Percentiles rank a stretch among this genome's conserved stretches.
These are phyloP conservation scores for Pseudoatta argentina DNA, from an alignment of 1,140 invertebrate genomes.

Conservation along the genomic window DNA sequence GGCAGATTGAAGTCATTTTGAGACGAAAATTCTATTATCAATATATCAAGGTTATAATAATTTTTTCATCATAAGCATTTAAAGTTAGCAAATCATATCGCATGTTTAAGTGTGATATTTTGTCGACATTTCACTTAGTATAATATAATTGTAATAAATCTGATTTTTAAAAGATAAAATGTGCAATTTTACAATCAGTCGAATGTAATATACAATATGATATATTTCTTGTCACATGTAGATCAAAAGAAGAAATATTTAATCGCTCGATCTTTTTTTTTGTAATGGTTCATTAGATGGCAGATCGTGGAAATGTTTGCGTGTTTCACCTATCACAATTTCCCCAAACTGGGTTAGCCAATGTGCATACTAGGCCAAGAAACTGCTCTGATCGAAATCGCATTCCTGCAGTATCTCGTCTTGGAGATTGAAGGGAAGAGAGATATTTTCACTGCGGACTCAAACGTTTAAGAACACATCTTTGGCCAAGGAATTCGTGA, in stretches of 20 bases:
- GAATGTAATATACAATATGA: neutral
- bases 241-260: neutral
- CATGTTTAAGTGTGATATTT: no score
- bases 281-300: neutral
- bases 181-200: neutral
- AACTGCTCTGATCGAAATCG: conserved; percentile 49
- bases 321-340: conserved; percentile 25
- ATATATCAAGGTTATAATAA: no score
- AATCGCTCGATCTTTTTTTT: neutral
- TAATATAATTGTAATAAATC: neutral
- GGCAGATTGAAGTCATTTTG: no score
- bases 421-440: conserved; percentile 31
- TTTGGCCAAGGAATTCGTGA: conserved; percentile 53
- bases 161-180: neutral
- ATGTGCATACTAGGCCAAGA: conserved; percentile 15
- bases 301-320: conserved; percentile 13
- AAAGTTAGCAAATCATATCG: no score
- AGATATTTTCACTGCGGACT: conserved; percentile 41
- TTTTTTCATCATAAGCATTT: no score
- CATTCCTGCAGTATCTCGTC: conserved; percentile 18
- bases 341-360: conserved; percentile 42
- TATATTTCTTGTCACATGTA: neutral
- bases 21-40: no score
- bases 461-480: conserved; percentile 36
- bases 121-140: neutral